A percentile compares a stretch with the other conserved stretches of the same genome.
Conservation (phyloP, 2,113 vertebrate genomes). For the Henicopernis longicauda region DNA sequence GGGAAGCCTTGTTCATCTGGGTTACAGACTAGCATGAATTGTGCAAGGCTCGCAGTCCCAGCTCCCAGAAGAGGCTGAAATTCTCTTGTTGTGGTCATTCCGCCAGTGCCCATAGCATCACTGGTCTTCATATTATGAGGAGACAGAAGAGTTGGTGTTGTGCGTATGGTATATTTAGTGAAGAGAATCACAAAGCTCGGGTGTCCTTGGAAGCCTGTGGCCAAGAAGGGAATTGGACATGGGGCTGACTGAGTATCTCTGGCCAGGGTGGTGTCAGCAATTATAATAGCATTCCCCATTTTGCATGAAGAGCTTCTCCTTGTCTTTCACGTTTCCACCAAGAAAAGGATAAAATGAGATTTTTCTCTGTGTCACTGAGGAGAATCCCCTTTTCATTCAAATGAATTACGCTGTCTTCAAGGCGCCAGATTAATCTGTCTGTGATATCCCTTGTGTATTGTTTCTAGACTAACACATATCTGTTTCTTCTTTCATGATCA, state of each 20-base stretch:
- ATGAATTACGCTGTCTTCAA: slow-evolving; percentile 41
- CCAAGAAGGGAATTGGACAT: neutral
- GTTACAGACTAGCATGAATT: neutral
- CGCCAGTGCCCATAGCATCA: neutral
- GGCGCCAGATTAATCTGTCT: slow-evolving; percentile 54
- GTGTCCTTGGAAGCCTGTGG: neutral
- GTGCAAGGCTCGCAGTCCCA: neutral
- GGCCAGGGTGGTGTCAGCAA: neutral
- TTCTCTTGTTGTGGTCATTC: neutral
- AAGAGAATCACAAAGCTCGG: neutral
- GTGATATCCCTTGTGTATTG: neutral
- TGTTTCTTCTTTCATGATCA: neutral
- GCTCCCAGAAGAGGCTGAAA: neutral
- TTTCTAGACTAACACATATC: slow-evolving; percentile 10
- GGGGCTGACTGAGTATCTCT: neutral
- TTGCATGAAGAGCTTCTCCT: neutral
- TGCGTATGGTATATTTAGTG: neutral
- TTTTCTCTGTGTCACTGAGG: neutral
- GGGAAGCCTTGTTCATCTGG: neutral
- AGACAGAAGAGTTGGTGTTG: neutral
- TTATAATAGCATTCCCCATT: neutral
- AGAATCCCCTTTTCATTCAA: slow-evolving; percentile 37
- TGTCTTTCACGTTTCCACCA: neutral
- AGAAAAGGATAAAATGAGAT: slow-evolving; percentile 8
- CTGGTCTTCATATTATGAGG: neutral